A percentile compares a stretch with the other conserved stretches of the same genome.
phyloP scores from a whole-genome alignment of 2,888 invertebrate species.

The Drosophila tanythrix region DNA sequence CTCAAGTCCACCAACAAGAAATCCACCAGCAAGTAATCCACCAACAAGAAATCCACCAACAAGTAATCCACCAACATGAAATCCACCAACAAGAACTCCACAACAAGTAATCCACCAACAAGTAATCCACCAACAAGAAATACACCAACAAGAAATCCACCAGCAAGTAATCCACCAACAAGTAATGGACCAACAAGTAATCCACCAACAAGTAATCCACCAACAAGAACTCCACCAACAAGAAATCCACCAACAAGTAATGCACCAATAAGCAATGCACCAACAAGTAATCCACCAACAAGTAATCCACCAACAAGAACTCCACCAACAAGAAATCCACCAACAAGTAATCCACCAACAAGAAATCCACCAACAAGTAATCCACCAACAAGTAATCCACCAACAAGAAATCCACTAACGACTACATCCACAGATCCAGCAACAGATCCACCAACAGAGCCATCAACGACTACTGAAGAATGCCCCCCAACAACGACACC shows the following conservation, averaged over 20 bases:
- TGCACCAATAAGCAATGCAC: neutral
- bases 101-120: neutral
- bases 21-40: neutral
- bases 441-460: neutral
- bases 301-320: neutral
- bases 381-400: neutral
- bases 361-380: neutral
- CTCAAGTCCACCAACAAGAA: neutral
- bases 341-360: neutral
- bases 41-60: neutral
- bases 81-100: neutral
- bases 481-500: neutral
- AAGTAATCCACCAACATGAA: neutral
- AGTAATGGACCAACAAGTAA: neutral
- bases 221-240: neutral
- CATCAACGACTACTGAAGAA: neutral
- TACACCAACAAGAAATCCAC: neutral
- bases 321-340: neutral
- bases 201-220: neutral
- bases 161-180: neutral
- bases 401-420: neutral
- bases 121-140: neutral
- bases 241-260: neutral
- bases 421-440: neutral
- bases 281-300: neutral